These are phyloP conservation scores for Agrochola macilenta DNA, from an alignment of 2,888 invertebrate species.

Conservation along the genomic window DNA sequence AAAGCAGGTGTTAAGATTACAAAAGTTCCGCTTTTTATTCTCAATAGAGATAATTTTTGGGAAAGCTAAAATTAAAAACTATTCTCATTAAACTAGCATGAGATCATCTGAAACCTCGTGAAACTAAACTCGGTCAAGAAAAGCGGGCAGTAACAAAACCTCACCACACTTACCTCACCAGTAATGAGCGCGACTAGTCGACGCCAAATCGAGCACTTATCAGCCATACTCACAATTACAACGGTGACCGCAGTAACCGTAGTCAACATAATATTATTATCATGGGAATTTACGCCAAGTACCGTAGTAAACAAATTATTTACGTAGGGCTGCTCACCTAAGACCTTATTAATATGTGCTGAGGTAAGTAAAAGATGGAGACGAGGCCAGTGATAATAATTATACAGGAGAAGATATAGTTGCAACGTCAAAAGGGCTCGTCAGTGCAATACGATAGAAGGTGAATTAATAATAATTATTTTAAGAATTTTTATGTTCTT, in stretches of 20 bases:
- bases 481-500: no score
- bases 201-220: slow-evolving; percentile 19
- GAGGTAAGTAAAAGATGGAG: not conserved
- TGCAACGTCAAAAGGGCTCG: not conserved
- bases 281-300: slow-evolving; percentile 57
- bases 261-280: slow-evolving; percentile 42
- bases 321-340: slow-evolving; percentile 28
- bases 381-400: not conserved
- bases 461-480: not conserved
- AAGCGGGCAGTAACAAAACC: not conserved
- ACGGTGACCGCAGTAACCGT: slow-evolving; percentile 37
- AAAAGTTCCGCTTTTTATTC: not conserved
- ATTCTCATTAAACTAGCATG: not conserved
- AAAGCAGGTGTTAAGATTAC: not conserved
- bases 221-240: slow-evolving; percentile 34
- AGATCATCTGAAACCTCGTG: not conserved
- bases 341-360: not conserved
- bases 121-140: not conserved
- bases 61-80: not conserved
- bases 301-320: slow-evolving; percentile 37
- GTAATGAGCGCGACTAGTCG: not conserved
- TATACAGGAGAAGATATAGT: not conserved
- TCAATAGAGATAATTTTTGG: not conserved
- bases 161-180: slow-evolving; percentile 6
- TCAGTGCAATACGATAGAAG: not conserved